Evolutionary conservation across 2,797 vertebrate species (phyloP), one percentile per base, ranked within the genome.

Genomic region (Periophthalmus magnuspinnatus): DNA sequence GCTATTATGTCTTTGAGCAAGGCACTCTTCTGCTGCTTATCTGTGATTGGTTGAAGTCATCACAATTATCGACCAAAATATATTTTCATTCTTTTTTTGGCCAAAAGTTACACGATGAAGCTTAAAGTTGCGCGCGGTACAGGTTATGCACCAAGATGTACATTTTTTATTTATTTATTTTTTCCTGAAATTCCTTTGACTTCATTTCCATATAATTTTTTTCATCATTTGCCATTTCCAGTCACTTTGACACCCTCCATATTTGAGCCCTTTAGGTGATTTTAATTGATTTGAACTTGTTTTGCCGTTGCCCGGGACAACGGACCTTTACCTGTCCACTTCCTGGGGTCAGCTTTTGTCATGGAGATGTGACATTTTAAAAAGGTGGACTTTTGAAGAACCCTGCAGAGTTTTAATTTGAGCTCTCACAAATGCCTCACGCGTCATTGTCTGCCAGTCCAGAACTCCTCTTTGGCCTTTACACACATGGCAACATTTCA

Each of bases 351-450:
- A 68, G 38, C 67, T 71, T 67, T 88, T 82, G 72, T 81, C 74
- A 76, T 81, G 71, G 67, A 79, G 83, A 81, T 81, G 73, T 68
- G 67, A 75, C 80, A 78, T 86, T 84, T 83, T 55, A 41, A 47
- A n/a, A 22, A 33, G 50, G 55, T 48, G 68, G 76, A 71, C 67
- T 64, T 28, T 64, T 60, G 68, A 72, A 54, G 65, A 72, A 56
- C 75, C 64, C 81, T 71, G 62, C 21, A 38, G 76, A 70, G 69
- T 70, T 83, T 80, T 76, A 36, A 81, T 85, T 76, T 82, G 62
- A 57, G 28, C 57, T 56, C 28, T 65, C 55, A 70, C 28, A 50
- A 22, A 34, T 5, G 5, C 28, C 68, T 45, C 67, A 68, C 47
- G 52, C 47, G 58, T 73, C 56, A 74, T 66, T 80, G 68, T 76